A percentile compares a stretch with the other conserved stretches of the same genome.
These are phyloP conservation scores for Seladonia tumulorum DNA, from an alignment of 2,888 invertebrate species.

Conservation along the genomic window DNA sequence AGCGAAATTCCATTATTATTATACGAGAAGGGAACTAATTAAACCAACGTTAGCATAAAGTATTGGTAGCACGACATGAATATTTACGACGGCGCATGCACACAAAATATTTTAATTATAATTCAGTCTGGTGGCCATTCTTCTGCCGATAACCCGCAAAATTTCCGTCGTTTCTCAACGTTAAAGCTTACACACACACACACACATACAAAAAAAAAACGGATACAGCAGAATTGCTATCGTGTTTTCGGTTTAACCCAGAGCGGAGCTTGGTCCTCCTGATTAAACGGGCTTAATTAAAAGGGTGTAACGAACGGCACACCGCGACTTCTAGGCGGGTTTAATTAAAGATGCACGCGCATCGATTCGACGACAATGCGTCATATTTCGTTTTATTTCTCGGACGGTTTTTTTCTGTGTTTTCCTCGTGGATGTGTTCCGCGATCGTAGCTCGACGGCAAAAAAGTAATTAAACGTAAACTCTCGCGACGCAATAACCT, in stretches of 20 bases:
- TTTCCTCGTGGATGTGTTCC: neutral
- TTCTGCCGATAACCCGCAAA: neutral
- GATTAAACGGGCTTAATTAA: conserved; percentile 58
- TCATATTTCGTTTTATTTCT: conserved; percentile 7
- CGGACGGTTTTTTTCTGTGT: conserved; percentile 15
- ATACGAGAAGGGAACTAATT: neutral
- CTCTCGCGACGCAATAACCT: neutral
- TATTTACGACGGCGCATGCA: neutral
- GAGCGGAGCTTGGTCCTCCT: neutral
- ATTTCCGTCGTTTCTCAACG: neutral
- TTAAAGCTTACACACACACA: neutral
- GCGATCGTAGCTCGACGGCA: neutral
- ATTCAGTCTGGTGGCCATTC: neutral
- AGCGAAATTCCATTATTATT: neutral
- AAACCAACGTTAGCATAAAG: neutral
- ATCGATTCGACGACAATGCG: conserved; percentile 44
- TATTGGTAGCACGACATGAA: neutral
- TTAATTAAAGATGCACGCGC: conserved; percentile 55
- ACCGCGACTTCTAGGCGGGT: conserved; percentile 30
- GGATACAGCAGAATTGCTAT: conserved; percentile 11
- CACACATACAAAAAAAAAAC: neutral
- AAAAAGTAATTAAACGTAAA: conserved; percentile 18
- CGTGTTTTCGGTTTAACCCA: conserved; percentile 5
- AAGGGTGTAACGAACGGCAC: conserved; percentile 46
- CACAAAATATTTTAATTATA: neutral